Conservation (phyloP, 2,113 vertebrate genomes). For the Macroglossus sobrinus region DNA sequence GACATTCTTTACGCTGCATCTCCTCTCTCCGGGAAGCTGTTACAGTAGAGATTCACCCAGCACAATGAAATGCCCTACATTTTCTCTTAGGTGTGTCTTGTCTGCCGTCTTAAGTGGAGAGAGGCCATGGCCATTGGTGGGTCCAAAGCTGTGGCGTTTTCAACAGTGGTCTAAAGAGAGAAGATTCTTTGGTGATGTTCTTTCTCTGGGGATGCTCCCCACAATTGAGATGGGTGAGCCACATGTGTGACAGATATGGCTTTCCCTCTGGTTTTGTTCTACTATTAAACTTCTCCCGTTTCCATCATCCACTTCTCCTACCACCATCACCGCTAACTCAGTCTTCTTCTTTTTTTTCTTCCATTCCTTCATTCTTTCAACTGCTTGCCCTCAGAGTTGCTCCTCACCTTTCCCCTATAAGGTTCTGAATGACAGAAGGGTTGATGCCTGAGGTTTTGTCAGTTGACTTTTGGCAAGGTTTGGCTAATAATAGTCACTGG, state of each 20-base stretch:
- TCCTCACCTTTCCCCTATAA: background rate
- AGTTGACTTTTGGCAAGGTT: background rate
- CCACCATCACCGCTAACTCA: accelerated
- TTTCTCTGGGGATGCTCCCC: background rate
- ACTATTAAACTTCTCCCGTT: too few species aligned
- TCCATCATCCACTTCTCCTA: background rate
- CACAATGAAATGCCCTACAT: background rate
- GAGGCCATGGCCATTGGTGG: background rate
- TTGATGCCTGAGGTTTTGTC: background rate
- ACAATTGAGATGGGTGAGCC: background rate
- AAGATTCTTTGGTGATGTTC: background rate
- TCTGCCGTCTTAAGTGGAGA: background rate
- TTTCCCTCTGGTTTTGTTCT: background rate
- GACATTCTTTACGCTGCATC: background rate
- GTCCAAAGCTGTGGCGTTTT: background rate
- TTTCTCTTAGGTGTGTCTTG: background rate
- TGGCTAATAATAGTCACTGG: background rate
- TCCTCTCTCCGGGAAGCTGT: background rate
- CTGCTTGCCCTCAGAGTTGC: background rate
- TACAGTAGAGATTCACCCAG: background rate
- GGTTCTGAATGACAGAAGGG: background rate
- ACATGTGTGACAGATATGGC: background rate
- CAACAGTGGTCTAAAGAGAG: too few species aligned
- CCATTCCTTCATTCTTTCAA: background rate
- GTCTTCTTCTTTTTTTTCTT: background rate